A percentile compares a stretch with the other conserved stretches of the same genome.
Evolutionary conservation across 2,888 invertebrate genomes (phyloP).

Genomic region (Pollenia labialis): DNA sequence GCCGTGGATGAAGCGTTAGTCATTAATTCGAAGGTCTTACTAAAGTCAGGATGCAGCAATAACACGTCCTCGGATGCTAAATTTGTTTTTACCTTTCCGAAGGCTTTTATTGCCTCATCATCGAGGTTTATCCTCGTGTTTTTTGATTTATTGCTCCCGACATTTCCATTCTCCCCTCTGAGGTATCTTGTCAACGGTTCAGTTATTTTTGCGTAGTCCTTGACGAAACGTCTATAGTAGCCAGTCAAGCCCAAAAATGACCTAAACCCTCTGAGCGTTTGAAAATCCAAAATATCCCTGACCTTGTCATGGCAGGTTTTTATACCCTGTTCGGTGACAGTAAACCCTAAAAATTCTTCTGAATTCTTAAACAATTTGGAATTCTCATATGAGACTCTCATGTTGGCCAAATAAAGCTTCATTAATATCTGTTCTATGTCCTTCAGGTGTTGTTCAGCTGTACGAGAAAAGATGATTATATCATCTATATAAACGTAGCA

Average conservation of each 20-base stretch:
- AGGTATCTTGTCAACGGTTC: too few species aligned
- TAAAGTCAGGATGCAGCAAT: conserved; percentile 2
- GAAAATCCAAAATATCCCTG: too few species aligned
- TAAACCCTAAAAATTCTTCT: too few species aligned
- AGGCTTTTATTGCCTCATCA: background rate
- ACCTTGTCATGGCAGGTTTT: too few species aligned
- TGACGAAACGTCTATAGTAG: too few species aligned
- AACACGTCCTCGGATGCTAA: conserved; percentile 12
- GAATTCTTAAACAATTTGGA: too few species aligned
- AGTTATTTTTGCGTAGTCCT: too few species aligned
- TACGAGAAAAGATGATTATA: background rate
- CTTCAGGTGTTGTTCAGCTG: conserved; percentile 9
- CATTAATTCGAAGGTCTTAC: background rate
- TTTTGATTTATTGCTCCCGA: conserved; percentile 29
- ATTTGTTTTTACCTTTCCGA: conserved; percentile 1
- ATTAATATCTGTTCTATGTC: too few species aligned
- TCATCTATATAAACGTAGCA: conserved; percentile 9
- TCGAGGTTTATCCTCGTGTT: conserved; percentile 9
- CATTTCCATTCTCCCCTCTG: conserved; percentile 55
- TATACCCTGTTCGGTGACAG: too few species aligned
- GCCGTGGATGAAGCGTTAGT: too few species aligned
- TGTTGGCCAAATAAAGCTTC: too few species aligned
- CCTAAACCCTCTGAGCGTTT: conserved; percentile 12
- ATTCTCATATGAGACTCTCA: too few species aligned
- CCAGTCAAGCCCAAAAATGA: conserved; percentile 62